A percentile compares a stretch with the other conserved stretches of the same genome.
phyloP scores from a whole-genome alignment of 2,797 vertebrate genomes.

The Ibycter americanus region DNA sequence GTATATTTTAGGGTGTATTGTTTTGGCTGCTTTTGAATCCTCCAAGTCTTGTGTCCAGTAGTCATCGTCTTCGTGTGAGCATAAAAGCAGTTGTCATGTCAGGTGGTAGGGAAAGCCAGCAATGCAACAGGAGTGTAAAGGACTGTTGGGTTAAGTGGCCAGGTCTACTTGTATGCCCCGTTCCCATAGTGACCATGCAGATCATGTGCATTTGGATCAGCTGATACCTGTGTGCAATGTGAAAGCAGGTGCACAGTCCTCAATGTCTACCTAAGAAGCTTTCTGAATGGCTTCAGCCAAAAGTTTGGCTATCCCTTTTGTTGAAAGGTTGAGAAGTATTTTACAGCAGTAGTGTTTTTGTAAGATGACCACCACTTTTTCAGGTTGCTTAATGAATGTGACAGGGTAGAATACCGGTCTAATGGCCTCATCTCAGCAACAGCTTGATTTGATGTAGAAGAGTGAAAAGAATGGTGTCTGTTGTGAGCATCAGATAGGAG shows the following conservation, averaged over 20 bases:
- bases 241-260: not conserved
- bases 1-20: not conserved
- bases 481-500: not conserved
- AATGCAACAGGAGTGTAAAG: not conserved
- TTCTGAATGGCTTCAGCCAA: not conserved
- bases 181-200: not conserved
- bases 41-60: not conserved
- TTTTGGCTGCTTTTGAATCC: not conserved
- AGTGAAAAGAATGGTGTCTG: not conserved
- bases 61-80: not conserved
- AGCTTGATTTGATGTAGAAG: not conserved
- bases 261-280: not conserved
- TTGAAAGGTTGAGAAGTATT: not conserved
- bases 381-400: not conserved
- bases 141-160: not conserved
- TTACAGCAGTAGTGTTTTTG: not conserved
- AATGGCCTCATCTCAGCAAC: not conserved
- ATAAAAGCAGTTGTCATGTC: not conserved
- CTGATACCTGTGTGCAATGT: not conserved
- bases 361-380: not conserved
- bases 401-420: not conserved
- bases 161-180: fast-evolving
- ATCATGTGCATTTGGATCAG: not conserved
- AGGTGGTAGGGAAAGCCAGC: not conserved
- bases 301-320: not conserved